Base-by-base conservation (phyloP, 2,797 vertebrate species). In the Ctenochaetus hawaiiensis region DNA sequence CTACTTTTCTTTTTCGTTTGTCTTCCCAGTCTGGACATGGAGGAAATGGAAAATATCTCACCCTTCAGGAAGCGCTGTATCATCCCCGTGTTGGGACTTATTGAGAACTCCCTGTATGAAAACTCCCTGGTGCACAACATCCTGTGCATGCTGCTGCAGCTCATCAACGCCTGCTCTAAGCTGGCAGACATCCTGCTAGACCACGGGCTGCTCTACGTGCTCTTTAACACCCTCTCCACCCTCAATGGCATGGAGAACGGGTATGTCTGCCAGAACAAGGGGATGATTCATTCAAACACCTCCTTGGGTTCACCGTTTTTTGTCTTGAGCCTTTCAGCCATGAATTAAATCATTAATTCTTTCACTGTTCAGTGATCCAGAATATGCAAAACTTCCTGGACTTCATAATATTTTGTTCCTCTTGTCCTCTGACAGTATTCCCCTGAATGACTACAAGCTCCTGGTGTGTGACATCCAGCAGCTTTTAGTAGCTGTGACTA, bases 381-480 rank as follows among this genome's bases (percentile, higher is more conserved):
- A 20, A 56, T 59, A 51, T 60, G 34, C 13, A 16, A 64, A 63
- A 63, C n/a, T 75, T 71, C 62, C 49, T 61, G 10, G 37, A 37
- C 64, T 75, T 88, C 30, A 65, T 81, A 34, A 83, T 73, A 41
- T 53, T 82, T 18, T 16, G 2, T 60, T 75, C 49, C 72, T 51
- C 30, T 48, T 59, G 16, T 71, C 41, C 47, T 78, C n/a, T 8
- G 44, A 77, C 92, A 99, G 98, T 84, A 96, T 99, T 89, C 95
- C 97, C 77, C 85, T 96, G 86, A 97, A 95, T 72, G 98, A 99
- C 93, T 98, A 98, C 95, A 97, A 94, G 89, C 94, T 99, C 81
- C 94, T 99, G 85, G 95, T 97, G 79, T 98, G 97, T 58, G 98
- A 99, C 89, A 96, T 99, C 89, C 98, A 99, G 93, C 98, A 99